These are phyloP conservation scores for Patagioenas fasciata DNA, from an alignment of 2,113 vertebrate genomes.

Conservation along the genomic window DNA sequence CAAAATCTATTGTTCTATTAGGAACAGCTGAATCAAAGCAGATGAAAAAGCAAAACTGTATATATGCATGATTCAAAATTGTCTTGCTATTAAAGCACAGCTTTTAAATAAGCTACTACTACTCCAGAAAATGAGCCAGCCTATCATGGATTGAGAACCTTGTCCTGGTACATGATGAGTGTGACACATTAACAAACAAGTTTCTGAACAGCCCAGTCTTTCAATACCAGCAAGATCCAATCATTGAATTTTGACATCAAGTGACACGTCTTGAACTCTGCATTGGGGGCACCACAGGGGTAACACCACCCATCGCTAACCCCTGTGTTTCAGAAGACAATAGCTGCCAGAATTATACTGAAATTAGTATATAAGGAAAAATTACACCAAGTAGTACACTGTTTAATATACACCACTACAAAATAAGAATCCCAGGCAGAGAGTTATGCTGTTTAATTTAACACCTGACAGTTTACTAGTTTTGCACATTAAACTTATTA, in stretches of 20 bases:
- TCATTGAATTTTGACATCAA: neutral
- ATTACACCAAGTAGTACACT: neutral
- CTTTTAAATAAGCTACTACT: neutral
- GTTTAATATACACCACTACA: neutral
- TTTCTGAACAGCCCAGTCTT: neutral
- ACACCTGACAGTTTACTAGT: neutral
- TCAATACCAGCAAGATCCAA: neutral
- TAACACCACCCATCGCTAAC: neutral
- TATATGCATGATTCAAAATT: neutral
- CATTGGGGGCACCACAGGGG: neutral
- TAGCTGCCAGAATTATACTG: neutral
- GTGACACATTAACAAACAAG: neutral
- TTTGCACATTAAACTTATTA: neutral
- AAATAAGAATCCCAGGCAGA: neutral
- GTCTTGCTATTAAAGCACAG: neutral
- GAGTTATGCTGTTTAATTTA: neutral
- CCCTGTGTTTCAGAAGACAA: neutral
- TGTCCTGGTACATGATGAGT: rapidly evolving
- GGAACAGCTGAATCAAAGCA: neutral
- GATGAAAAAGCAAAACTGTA: neutral
- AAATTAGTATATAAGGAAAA: neutral
- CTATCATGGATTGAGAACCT: neutral
- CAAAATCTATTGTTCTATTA: neutral
- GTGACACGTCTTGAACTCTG: neutral
- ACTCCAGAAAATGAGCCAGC: neutral